Evolutionary conservation across 2,888 invertebrate species (phyloP).

Genomic region (Ormyrus rosae): DNA sequence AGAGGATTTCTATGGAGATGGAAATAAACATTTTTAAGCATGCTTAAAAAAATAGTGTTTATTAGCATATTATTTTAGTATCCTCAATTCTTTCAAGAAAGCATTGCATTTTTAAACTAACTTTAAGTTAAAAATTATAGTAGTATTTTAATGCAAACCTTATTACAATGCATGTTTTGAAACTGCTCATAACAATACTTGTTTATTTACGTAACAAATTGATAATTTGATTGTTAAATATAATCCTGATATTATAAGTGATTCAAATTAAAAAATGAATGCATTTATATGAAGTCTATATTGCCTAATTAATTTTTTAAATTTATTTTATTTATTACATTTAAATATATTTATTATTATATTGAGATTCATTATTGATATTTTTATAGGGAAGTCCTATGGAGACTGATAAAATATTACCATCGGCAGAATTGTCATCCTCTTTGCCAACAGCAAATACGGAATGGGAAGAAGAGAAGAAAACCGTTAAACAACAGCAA

Average conservation of each 20-base stretch:
- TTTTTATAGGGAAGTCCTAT: conserved; percentile 65
- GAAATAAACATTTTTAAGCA: no score
- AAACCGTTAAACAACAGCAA: conserved; percentile 65
- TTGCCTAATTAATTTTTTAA: no score
- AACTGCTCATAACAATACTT: no score
- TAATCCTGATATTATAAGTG: not conserved
- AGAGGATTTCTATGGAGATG: not conserved
- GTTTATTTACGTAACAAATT: no score
- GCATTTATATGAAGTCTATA: no score
- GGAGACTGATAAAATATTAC: conserved; percentile 66
- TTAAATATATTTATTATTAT: not conserved
- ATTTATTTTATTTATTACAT: not conserved
- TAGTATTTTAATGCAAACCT: not conserved
- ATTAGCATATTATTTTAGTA: no score
- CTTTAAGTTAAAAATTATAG: not conserved
- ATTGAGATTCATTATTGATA: not conserved
- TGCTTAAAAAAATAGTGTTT: no score
- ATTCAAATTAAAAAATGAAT: not conserved
- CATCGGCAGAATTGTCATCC: conserved; percentile 55
- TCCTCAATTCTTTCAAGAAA: no score
- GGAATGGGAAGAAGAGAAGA: conserved; percentile 71
- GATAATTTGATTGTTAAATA: no score
- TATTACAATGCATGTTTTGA: no score
- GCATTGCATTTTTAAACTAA: not conserved
- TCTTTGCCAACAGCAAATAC: conserved; percentile 37